Conservation (phyloP, 2,797 vertebrate genomes). For the Clarias fuscus region DNA sequence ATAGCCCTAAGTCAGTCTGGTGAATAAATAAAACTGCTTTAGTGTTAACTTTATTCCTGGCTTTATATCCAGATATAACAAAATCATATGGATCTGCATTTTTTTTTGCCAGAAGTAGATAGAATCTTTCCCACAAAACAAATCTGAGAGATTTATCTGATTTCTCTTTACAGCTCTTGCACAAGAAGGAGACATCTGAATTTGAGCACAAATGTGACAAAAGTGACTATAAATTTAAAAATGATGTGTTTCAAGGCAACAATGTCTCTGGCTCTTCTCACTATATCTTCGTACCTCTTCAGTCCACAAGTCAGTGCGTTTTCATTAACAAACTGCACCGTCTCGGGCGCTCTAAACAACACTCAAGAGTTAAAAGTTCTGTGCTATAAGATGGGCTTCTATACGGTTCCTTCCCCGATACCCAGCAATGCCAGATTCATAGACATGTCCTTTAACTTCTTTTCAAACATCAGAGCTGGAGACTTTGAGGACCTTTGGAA, state of each 20-base stretch:
- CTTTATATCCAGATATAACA: background rate
- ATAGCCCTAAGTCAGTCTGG: too few relatives aligned
- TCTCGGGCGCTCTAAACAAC: constrained; percentile 30
- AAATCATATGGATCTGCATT: background rate
- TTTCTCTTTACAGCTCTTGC: background rate
- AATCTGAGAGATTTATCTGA: background rate
- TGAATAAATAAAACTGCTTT: background rate
- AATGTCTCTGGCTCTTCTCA: background rate
- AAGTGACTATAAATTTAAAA: background rate
- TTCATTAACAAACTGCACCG: constrained; percentile 57
- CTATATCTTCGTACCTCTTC: background rate
- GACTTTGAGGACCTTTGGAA: constrained; percentile 54
- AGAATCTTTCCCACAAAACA: background rate
- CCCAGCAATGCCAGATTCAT: constrained; percentile 46
- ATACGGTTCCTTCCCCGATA: constrained; percentile 47
- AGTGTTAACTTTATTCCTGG: background rate
- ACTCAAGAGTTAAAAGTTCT: constrained; percentile 51
- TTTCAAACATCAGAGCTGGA: constrained; percentile 43
- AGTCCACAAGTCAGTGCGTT: constrained; percentile 29
- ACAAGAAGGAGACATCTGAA: too few relatives aligned
- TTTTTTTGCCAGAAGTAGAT: background rate
- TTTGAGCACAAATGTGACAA: too few relatives aligned
- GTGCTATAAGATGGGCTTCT: constrained; percentile 59
- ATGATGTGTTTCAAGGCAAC: background rate
- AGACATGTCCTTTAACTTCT: constrained; percentile 61